Evolutionary conservation across 1,140 invertebrate species (phyloP).

Genomic region (Chymomyza costata): DNA sequence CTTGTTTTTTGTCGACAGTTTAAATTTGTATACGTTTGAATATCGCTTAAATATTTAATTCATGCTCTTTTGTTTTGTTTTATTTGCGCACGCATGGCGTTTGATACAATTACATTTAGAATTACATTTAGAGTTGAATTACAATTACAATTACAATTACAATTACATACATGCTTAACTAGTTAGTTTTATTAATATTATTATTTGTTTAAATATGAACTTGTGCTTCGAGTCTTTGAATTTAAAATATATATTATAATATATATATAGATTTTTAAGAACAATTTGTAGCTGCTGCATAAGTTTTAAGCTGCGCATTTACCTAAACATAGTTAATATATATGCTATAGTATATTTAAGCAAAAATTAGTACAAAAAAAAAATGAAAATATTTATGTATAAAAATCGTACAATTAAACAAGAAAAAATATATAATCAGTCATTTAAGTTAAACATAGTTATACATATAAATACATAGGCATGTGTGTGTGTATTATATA

Average conservation of each 20-base stretch:
- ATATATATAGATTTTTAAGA: not conserved
- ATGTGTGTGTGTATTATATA: conserved; percentile 4
- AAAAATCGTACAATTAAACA: conserved; percentile 33
- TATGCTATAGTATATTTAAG: conserved; percentile 9
- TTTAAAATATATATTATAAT: conserved; percentile 18
- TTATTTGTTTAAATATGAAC: conserved; percentile 26
- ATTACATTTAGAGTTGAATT: conserved; percentile 52
- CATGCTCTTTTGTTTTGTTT: not conserved
- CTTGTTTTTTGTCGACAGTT: too few species aligned
- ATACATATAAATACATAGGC: conserved; percentile 45
- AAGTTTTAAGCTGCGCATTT: not conserved
- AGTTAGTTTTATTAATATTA: conserved; percentile 8
- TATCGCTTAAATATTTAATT: too few species aligned
- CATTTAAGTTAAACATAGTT: conserved; percentile 65
- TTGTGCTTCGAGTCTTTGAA: conserved; percentile 68
- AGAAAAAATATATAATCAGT: conserved; percentile 69
- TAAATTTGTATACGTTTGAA: too few species aligned
- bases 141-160: conserved; percentile 60
- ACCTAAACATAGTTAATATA: conserved; percentile 24
- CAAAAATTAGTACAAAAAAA: conserved; percentile 2
- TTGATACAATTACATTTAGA: conserved; percentile 47
- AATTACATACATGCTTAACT: conserved; percentile 47
- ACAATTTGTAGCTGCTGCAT: not conserved
- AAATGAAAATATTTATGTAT: conserved; percentile 7
- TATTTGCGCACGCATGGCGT: too few species aligned